These are phyloP conservation scores for Malurus cyaneus DNA, from an alignment of 2,113 vertebrate genomes.

Conservation along the genomic window DNA sequence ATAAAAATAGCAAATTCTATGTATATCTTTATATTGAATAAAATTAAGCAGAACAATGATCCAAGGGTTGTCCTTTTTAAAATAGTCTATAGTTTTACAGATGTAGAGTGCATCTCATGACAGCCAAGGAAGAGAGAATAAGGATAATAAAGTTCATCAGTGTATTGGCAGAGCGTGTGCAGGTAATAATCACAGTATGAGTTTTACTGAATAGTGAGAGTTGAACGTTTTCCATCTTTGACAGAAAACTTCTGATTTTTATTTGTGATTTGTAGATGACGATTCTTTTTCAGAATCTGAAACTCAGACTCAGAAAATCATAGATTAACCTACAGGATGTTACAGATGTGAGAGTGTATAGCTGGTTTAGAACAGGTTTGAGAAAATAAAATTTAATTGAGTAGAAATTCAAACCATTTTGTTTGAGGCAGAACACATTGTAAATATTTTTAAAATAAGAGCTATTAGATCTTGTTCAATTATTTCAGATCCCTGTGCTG, in stretches of 20 bases:
- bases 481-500: background rate
- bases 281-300: background rate
- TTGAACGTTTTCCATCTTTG: background rate
- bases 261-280: background rate
- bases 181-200: background rate
- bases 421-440: background rate
- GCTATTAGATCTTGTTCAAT: background rate
- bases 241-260: background rate
- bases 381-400: constrained; percentile 21
- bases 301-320: background rate
- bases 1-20: background rate
- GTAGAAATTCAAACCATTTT: background rate
- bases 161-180: background rate
- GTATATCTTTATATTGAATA: background rate
- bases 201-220: background rate
- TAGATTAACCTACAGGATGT: background rate
- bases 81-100: background rate
- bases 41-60: background rate
- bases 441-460: background rate
- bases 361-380: background rate
- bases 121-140: background rate
- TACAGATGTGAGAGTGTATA: background rate
- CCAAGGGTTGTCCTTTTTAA: background rate
- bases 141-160: background rate
- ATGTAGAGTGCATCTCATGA: background rate